phyloP scores from a whole-genome alignment of 2,113 vertebrate genomes.

The Notechis scutatus region DNA sequence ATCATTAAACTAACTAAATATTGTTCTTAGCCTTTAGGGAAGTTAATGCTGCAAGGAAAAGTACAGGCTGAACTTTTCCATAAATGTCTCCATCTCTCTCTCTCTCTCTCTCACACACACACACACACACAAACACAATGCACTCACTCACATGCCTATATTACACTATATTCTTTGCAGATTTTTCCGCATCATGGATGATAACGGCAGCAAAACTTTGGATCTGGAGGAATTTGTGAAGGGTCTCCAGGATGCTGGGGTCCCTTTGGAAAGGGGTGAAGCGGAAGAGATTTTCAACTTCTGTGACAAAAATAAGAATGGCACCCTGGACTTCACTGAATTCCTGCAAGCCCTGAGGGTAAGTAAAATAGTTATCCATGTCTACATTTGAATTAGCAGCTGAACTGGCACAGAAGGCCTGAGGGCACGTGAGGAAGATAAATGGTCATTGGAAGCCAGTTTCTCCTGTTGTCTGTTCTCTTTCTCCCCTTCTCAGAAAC shows the following conservation, averaged over 20 bases:
- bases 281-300: constrained; percentile 52
- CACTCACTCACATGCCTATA: not conserved
- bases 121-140: not conserved
- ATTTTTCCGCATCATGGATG: constrained; percentile 70
- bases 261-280: constrained; percentile 54
- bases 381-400: too few species aligned
- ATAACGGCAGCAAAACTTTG: constrained; percentile 61
- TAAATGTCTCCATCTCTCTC: not conserved
- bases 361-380: not conserved
- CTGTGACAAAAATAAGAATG: constrained; percentile 66
- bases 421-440: not conserved
- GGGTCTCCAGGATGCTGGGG: constrained; percentile 62
- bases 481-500: not conserved
- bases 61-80: not conserved
- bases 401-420: not conserved
- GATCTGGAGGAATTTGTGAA: constrained; percentile 63
- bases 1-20: not conserved
- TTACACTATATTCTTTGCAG: constrained; percentile 36
- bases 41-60: not conserved
- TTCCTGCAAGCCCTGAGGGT: constrained; percentile 70
- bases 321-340: constrained; percentile 68
- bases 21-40: not conserved
- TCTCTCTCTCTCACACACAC: not conserved
- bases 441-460: not conserved
- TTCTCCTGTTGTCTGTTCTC: not conserved